Base-by-base conservation (phyloP, 1,140 invertebrate species). In the Hylyphantes graminicola region DNA sequence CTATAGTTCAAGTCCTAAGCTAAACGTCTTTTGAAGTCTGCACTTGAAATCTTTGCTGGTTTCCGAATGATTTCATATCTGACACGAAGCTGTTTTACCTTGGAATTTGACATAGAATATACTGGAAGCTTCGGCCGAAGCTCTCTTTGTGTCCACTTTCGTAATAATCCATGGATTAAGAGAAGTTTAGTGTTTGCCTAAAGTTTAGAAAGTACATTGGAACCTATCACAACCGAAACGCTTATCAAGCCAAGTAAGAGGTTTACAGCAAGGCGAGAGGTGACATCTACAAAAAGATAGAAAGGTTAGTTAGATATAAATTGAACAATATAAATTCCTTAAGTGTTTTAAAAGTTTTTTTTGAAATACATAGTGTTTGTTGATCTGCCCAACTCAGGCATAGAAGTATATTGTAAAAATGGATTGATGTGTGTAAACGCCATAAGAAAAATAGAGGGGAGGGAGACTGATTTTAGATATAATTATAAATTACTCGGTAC, bases 181-280 rank as follows among this genome's bases (percentile, higher is more conserved):
- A 53, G n/a, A 70, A 11, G 8, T 67, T 67, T 51, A 2, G 54
- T 78, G 19, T 15, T 80, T 70, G 10, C 72, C 54, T 74, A 74
- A 74, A 35, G 19, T 15, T 65, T 70, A 50, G 35, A 70, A 50
- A 53, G 51, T 50, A 80, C 50, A 51, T 70, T 48, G 53, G 21
- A 50, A n/a, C 8, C 77, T 70, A 80, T 70, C 53, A 80, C 65
- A 80, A 80, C n/a, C 19, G 10, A 12, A 59, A 80, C 19, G 51
- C 15, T 50, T 50, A 80, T 70, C 77, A 54, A 80, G 35, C 13
- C 51, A 9, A 61, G 15, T 48, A 70, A 12, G 67, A 13, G 15
- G 70, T 17, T 10, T 7, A 55, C 11, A 21, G 68, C 57, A 54
- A 70, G 15, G 10, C n/a, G 35, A 12, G 7, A 48, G n/a, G 21